Evolutionary conservation across 2,797 vertebrate genomes (phyloP), one percentile per base, ranked within the genome.

Genomic region (Todus mexicanus): DNA sequence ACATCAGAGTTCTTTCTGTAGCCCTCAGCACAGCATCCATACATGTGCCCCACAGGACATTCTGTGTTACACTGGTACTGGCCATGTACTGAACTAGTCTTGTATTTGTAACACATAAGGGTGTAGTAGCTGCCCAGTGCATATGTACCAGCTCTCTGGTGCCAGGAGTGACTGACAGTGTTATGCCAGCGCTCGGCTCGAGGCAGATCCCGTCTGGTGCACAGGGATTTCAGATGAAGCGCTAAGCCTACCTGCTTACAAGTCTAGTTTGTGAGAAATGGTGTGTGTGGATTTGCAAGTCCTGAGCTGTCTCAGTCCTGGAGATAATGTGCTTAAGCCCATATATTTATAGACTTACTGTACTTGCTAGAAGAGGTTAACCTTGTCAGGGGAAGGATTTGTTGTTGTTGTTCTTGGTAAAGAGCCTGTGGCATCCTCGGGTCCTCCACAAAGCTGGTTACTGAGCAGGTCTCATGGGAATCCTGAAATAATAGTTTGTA

Each of bases 231-330:
- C 40, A 88, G 74, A 70, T 68, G 65, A 79, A 73, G 40, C 4
- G 2, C 33, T 75, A 84, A 84, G 70, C 48, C 43, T 47, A 13
- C 70, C 60, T 73, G 31, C 79, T 86, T 69, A 66, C 6, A 35
- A 79, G 68, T 73, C 80, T n/a, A 15, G 61, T 88, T 91, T 93
- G n/a, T 66, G 63, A 88, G 87, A 48, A 76, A 51, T 73, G 22
- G 83, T 86, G 72, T 84, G 42, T 88, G 60, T 73, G 73, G 87
- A 91, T 96, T 91, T 96, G 76, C 79, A 68, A 81, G 77, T 88
- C 66, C 37, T 89, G 73, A 91, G 77, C 80, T 84, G 54, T 84
- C 59, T 94, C 82, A 63, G 66, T 88, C 70, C 63, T 73, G 65
- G 33, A 57, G 80, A 70, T 92, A 86, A 87, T 50, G 45, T 86